Base-by-base conservation (phyloP, 2,113 vertebrate species). In the Myrmecophaga tridactyla region DNA sequence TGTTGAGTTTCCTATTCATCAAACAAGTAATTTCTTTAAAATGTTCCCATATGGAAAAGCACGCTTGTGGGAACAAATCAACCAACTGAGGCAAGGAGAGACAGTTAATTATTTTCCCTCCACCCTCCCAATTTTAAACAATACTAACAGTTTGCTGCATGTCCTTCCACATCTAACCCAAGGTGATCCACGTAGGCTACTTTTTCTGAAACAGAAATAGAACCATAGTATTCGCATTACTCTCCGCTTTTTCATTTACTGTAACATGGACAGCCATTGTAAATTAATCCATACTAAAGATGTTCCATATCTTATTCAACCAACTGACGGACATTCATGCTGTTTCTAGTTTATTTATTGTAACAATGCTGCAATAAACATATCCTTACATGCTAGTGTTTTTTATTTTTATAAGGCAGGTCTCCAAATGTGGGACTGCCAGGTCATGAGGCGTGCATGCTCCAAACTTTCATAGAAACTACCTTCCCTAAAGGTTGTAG, bases 301-400 rank as follows among this genome's bases (percentile, higher is more conserved):
- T 46, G 9, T 13, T 62, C 7, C 10, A 58, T 36, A 53, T 62
- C 36, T 78, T 94, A 63, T 39, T 72, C 39, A 76, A 81, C 34
- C 82, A 72, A 90, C n/a, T 63, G 27, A 51, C 29, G 25, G 36
- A 43, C 34, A 94, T 41, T 41, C 18, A 43, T 65, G 75, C 34
- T 81, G 31, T 29, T 63, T 93, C 83, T 62, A 56, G 25, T 65
- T 96, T 73, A 53, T 78, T 94, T 94, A 70, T 39, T 70, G 10
- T 29, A 76, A 36, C 43, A 77, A 92, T 48, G 39, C 73, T 58
- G 20, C 27, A 86, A 76, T 51, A 88, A 77, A 76, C 7, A 77
- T 39, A 72, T 62, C 72, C 39, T 75, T 48, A 56, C 14, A 62
- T 34, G 56, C 53, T 56, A 39, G 43, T 72, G 27, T 60, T 90